phyloP scores from a whole-genome alignment of 2,888 invertebrate species.

The Crepidodera aurea region DNA sequence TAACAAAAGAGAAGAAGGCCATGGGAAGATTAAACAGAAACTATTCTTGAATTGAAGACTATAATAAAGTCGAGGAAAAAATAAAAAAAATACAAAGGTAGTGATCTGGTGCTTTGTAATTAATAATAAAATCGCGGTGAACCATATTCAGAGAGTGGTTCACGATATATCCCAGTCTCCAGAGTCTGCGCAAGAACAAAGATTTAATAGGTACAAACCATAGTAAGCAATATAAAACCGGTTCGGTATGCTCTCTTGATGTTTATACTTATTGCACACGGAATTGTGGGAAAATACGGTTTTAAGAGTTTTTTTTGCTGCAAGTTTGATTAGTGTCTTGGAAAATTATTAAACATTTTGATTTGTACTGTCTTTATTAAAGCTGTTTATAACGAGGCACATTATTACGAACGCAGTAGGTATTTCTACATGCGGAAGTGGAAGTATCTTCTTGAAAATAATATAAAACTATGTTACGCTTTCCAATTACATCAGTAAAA shows the following conservation, averaged over 20 bases:
- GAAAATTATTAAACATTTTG: conserved; percentile 33
- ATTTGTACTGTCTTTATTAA: conserved; percentile 37
- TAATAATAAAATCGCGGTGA: conserved; percentile 44
- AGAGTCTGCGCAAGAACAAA: conserved; percentile 41
- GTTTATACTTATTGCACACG: conserved; percentile 53
- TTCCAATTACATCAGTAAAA: conserved; percentile 56
- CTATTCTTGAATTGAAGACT: conserved; percentile 37
- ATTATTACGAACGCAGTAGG: conserved; percentile 19
- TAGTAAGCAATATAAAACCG: conserved; percentile 56
- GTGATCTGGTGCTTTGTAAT: conserved; percentile 41
- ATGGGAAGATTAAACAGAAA: conserved; percentile 43
- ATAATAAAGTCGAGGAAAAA: conserved; percentile 33
- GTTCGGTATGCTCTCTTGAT: conserved; percentile 51
- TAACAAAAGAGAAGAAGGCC: conserved; percentile 41
- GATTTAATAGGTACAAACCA: conserved; percentile 43
- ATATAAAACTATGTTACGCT: conserved; percentile 51
- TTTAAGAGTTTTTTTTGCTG: conserved; percentile 32
- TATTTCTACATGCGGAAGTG: conserved; percentile 26
- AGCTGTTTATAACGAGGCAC: conserved; percentile 15
- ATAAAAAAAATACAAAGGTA: conserved; percentile 33
- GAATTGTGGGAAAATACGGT: conserved; percentile 56
- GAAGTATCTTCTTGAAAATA: conserved; percentile 30
- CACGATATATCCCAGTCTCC: conserved; percentile 41
- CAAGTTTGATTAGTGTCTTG: conserved; percentile 34
- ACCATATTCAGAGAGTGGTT: conserved; percentile 35